A percentile compares a stretch with the other conserved stretches of the same genome.
These are phyloP conservation scores for Conomelus anceps DNA, from an alignment of 2,888 invertebrate genomes.

Conservation along the genomic window DNA sequence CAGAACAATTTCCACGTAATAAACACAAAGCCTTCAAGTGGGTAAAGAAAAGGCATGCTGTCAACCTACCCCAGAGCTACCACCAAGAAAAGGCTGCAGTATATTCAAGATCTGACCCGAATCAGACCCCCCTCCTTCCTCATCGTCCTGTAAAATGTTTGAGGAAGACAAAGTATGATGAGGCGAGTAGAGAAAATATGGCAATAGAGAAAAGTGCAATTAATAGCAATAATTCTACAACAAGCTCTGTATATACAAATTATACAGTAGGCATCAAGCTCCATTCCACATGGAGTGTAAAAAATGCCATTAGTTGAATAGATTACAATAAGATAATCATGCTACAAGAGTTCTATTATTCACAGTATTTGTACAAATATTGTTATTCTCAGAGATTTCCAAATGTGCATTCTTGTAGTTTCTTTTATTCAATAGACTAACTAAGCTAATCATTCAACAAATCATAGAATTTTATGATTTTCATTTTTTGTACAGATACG, in stretches of 20 bases:
- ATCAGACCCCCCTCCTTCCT: slow-evolving; percentile 14
- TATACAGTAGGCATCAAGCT: not conserved
- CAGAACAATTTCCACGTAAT: not conserved
- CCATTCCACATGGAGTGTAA: not conserved
- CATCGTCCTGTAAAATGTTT: not conserved
- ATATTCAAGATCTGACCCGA: not conserved
- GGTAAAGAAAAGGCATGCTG: not conserved
- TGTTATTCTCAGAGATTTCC: not conserved
- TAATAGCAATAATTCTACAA: not conserved
- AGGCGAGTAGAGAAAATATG: not conserved
- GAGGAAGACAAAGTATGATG: not conserved
- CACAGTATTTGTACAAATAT: too few relatives aligned
- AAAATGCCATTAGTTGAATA: not conserved
- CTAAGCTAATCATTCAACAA: too few relatives aligned
- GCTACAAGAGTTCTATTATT: too few relatives aligned
- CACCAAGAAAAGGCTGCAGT: slow-evolving; percentile 11
- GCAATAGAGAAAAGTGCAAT: not conserved
- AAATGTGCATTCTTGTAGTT: not conserved
- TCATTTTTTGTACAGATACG: too few relatives aligned
- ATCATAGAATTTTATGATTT: too few relatives aligned
- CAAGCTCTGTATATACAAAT: not conserved
- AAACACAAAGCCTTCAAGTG: not conserved
- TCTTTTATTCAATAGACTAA: too few relatives aligned
- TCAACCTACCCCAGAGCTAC: slow-evolving; percentile 7
- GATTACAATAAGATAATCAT: too few relatives aligned